These are phyloP conservation scores for Bucco capensis DNA, from an alignment of 2,113 vertebrate species.

Conservation along the genomic window DNA sequence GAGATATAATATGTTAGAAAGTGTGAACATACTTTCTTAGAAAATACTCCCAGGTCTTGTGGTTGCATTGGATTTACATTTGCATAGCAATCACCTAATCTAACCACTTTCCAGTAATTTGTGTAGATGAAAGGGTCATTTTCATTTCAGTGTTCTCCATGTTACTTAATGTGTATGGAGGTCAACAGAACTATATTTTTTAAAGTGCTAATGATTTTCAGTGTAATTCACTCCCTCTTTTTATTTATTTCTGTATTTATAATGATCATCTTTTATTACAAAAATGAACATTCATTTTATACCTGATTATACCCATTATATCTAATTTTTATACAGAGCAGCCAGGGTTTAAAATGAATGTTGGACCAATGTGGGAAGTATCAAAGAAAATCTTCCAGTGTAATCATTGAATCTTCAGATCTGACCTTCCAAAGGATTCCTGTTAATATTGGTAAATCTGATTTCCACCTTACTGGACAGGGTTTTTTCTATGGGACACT, in stretches of 20 bases:
- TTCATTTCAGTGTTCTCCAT: not conserved
- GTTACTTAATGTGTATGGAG: not conserved
- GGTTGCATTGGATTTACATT: not conserved
- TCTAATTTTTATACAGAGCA: not conserved
- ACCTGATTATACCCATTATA: not conserved
- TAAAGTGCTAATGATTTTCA: not conserved
- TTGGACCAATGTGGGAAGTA: not conserved
- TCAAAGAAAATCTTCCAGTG: not conserved
- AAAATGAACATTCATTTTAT: not conserved
- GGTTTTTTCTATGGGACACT: not conserved
- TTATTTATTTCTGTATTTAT: not conserved
- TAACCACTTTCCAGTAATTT: constrained; percentile 16
- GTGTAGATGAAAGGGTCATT: not conserved
- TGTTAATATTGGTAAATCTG: not conserved
- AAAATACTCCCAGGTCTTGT: not conserved
- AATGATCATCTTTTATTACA: not conserved
- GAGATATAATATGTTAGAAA: not conserved
- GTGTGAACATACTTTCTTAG: not conserved
- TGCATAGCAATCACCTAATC: not conserved
- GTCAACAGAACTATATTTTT: not conserved
- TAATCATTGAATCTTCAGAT: not conserved
- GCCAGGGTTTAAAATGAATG: not conserved
- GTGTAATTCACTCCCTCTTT: not conserved
- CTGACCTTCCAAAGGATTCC: not conserved
- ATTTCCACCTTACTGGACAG: not conserved